These are phyloP conservation scores for Percopsis transmontana DNA, from an alignment of 2,113 vertebrate species.

Conservation along the genomic window DNA sequence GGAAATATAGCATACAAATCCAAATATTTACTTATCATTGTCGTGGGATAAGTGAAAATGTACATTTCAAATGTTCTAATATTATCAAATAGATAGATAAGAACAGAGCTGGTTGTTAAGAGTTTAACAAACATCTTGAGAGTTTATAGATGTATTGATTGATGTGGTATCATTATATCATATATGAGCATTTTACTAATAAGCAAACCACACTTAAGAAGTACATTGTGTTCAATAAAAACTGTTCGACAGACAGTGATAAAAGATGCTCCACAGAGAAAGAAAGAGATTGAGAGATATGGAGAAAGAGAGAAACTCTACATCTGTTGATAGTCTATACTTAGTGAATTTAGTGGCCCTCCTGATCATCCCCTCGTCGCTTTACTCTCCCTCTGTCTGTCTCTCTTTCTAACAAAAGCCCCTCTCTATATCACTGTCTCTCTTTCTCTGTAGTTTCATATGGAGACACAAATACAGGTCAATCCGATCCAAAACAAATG, in stretches of 20 bases:
- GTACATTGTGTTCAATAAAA: conserved; percentile 53
- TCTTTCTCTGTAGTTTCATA: conserved; percentile 84
- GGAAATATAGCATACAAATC: conserved; percentile 16
- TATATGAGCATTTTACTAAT: conserved; percentile 63
- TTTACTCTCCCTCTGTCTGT: conserved; percentile 64
- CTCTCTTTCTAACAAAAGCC: conserved; percentile 40
- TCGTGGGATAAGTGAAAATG: conserved; percentile 32
- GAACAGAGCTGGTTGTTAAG: conserved; percentile 33
- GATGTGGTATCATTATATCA: conserved; percentile 40
- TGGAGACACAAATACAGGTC: conserved; percentile 74
- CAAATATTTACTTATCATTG: conserved; percentile 29
- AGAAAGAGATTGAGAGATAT: conserved; percentile 79
- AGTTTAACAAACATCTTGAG: conserved; percentile 3
- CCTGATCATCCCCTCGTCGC: conserved; percentile 67
- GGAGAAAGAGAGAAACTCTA: conserved; percentile 81
- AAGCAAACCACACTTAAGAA: conserved; percentile 59
- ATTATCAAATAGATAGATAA: conserved; percentile 34
- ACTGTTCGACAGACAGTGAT: conserved; percentile 48
- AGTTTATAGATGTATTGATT: conserved; percentile 29
- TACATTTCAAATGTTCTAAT: conserved; percentile 25
- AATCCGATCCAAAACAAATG: conserved; percentile 72
- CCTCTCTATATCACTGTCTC: conserved; percentile 73
- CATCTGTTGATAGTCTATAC: conserved; percentile 32
- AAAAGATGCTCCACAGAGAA: conserved; percentile 77
- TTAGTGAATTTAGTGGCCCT: conserved; percentile 68